Conservation (phyloP, 2,888 invertebrate species). For the Allophyes oxyacanthae region DNA sequence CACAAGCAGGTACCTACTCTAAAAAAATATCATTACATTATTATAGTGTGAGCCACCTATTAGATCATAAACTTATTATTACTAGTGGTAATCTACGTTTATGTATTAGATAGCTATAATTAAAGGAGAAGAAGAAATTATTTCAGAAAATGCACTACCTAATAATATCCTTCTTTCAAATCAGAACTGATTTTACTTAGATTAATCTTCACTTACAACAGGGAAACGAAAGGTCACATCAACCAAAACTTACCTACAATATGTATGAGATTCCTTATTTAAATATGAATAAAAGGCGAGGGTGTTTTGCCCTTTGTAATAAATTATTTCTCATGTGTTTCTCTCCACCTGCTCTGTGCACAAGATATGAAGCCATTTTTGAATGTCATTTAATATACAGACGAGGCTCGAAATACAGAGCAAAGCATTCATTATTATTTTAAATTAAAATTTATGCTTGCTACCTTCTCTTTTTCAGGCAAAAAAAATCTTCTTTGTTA, state of each 20-base stretch:
- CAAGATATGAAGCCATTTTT: constrained; percentile 39
- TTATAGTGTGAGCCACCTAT: too few relatives aligned
- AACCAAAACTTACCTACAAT: constrained; percentile 44
- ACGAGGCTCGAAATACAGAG: constrained; percentile 11
- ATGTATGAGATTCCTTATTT: constrained; percentile 57
- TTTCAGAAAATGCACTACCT: neutral
- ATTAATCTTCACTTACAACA: constrained; percentile 10
- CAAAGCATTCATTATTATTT: constrained; percentile 10
- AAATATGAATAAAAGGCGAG: constrained; percentile 66
- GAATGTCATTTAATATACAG: constrained; percentile 42
- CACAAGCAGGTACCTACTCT: too few relatives aligned
- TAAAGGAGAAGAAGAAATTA: too few relatives aligned
- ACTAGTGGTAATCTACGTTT: too few relatives aligned
- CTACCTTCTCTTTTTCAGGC: neutral
- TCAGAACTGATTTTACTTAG: neutral
- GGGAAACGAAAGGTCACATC: constrained; percentile 27
- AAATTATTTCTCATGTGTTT: constrained; percentile 62
- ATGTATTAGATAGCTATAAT: too few relatives aligned
- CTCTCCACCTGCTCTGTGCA: constrained; percentile 46
- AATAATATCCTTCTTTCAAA: neutral
- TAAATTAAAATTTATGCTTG: constrained; percentile 22
- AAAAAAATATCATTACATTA: too few relatives aligned
- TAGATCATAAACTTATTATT: too few relatives aligned
- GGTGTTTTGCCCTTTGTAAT: constrained; percentile 60
- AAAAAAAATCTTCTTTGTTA: neutral